phyloP scores from a whole-genome alignment of 2,113 vertebrate species.

The Neodontobutis hainanensis region DNA sequence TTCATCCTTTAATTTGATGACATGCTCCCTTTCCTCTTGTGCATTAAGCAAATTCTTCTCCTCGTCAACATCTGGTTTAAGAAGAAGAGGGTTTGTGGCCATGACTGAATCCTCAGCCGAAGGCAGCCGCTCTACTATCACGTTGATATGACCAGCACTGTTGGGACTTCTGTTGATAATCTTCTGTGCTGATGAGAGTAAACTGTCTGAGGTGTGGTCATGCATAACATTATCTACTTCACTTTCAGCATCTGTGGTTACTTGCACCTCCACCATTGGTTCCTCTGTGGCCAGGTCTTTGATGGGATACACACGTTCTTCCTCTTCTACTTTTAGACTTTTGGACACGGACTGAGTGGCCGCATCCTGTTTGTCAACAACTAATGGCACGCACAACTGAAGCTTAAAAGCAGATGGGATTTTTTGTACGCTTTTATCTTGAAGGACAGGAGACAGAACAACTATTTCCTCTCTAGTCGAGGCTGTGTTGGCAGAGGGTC shows the following conservation, averaged over 20 bases:
- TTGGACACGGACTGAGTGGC: constrained; percentile 34
- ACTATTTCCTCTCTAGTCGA: constrained; percentile 80
- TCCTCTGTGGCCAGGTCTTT: constrained; percentile 74
- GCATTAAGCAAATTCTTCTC: constrained; percentile 70
- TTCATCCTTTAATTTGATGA: not conserved
- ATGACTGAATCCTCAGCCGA: constrained; percentile 85
- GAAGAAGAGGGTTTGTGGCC: constrained; percentile 83
- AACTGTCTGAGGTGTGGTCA: constrained; percentile 77
- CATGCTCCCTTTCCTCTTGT: constrained; percentile 33
- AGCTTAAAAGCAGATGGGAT: constrained; percentile 78
- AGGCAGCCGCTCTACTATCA: constrained; percentile 97
- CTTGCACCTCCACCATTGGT: constrained; percentile 81
- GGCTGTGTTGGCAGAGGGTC: not conserved
- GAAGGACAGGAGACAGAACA: constrained; percentile 78
- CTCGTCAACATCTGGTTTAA: constrained; percentile 77
- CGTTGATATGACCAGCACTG: constrained; percentile 91
- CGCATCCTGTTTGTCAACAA: constrained; percentile 47
- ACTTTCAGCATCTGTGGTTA: constrained; percentile 77
- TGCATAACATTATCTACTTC: constrained; percentile 76
- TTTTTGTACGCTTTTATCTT: constrained; percentile 65
- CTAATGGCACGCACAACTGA: constrained; percentile 82
- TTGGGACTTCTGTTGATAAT: constrained; percentile 92
- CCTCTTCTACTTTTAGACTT: constrained; percentile 48
- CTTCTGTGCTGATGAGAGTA: constrained; percentile 95
- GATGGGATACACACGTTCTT: constrained; percentile 63